Base-by-base conservation (phyloP, 2,113 vertebrate genomes). In the Perccottus glenii region DNA sequence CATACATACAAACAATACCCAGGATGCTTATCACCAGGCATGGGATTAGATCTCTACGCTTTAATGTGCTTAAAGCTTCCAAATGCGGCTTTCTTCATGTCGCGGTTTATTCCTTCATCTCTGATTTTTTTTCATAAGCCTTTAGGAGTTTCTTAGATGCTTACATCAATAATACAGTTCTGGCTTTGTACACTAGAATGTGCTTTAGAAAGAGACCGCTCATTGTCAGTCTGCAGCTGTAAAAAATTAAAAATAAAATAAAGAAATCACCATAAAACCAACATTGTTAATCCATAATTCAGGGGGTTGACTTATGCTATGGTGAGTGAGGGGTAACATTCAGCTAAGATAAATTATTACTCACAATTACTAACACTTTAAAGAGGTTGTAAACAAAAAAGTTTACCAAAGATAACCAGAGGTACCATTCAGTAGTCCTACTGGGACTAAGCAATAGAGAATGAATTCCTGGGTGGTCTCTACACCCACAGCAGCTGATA, bases 21-120 rank as follows among this genome's bases (percentile, higher is more conserved):
- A 0, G 2, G 56, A 56, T 71, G 16, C 64, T 85, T 84, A 80
- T 85, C 73, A 62, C 71, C 59, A 74, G 35, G 27, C 49, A 9
- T 78, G 45, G 62, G 84, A 86, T 85, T 85, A 78, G 50, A 88
- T 83, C 75, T 64, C 72, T 69, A 61, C 5, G 49, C n/a, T 85
- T 75, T 86, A 77, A 77, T 80, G 57, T 79, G 71, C 80, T 80
- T 77, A 77, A 82, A 69, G 66, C 62, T 65, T 45, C 45, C 44
- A 75, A 77, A 81, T 58, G 61, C 73, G 47, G 75, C 63, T 69
- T 75, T 78, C 80, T 60, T 57, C 49, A 7, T 78, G 71, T 83
- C 38, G 12, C 75, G 8, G 60, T 67, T 78, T 77, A 81, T 84
- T 77, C 55, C 57, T 59, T 9, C 43, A 77, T 79, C 64, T 72